Evolutionary conservation across 2,888 invertebrate genomes (phyloP), one percentile per base, ranked within the genome.

Genomic region (Heliconius ismenius): DNA sequence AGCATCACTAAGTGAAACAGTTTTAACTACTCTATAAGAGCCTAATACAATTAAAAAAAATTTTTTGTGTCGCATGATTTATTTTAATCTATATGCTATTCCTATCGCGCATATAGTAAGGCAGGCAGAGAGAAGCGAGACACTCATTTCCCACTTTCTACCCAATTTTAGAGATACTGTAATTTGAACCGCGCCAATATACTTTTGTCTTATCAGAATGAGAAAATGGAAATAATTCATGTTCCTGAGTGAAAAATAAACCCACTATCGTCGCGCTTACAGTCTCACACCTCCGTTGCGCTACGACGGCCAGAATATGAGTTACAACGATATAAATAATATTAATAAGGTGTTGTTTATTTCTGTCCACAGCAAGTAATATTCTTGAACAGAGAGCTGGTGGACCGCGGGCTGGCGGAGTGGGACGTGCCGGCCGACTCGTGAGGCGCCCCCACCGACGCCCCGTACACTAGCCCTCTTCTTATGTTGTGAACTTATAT

Each of bases 381-480:
- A 93, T 97, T 97, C 91, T 95, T 98, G 84, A 98, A 98, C 90
- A 95, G 97, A 86, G 98, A 98, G 93, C 94, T 98, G 86, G 97
- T 98, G 84, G 96, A 97, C 84, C 96, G 96, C 89, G 97, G 98
- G 76, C 95, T 96, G 85, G 98, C 98, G 74, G 96, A 96, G 87
- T 97, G 97, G 96, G 94, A 93, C 80, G 89, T 96, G 80, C 93
- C 94, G 76, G 83, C 88, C 9, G 94, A 94, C 84, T 92, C 93
- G 89, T 93, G 93, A 93, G 86, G 84, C 81, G 49, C 76, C 78
- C 74, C 73, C 78, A 64, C 62, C 67, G 83, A 82, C 84, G 86
- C 85, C 86, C 89, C 87, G 1, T 21, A 21, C 21, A 9, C 18
- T 62, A 24, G 10, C 60, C 36, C 18, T 36, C 13, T 36, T 81